Base-by-base conservation (phyloP, 2,113 vertebrate genomes). In the Dipodomys merriami region DNA sequence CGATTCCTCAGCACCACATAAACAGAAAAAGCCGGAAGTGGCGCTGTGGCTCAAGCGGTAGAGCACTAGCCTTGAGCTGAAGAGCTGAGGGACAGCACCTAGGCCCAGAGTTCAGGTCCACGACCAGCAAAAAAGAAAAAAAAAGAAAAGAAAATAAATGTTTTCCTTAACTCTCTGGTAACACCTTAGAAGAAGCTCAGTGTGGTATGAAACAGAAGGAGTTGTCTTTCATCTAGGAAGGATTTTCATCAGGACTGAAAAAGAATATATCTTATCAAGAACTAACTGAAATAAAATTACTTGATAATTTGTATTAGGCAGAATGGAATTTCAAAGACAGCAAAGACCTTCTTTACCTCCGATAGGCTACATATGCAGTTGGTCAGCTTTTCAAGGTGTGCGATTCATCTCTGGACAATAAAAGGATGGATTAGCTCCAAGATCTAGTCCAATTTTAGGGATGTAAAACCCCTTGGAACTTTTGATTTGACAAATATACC, bases 141-240 rank as follows among this genome's bases (percentile, higher is more conserved):
- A 35, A 4, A 3, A 39, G 4, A 39, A 39, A 39, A 39, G 35
- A 39, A 39, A 39, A 39, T 3, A 53, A 67, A 72, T 53, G 33
- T 16, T 44, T 1, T 25, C 62, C 62, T 20, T 86, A 92, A 35
- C 67, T 74, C 77, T 95, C 57, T 33, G 91, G 78, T 95, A 96
- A 79, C 53, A 39, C 68, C 94, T 96, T 76, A 86, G 69, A 83
- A 86, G 64, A 79, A 94, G 96, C 92, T 93, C 93, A 90, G 65
- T 35, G 7, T 92, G 88, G 44, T 91, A 93, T 92, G 86, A 91
- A 94, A 95, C 80, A 91, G 91, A 92, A 71, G 68, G 78, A 53
- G 57, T 69, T 81, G 83, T 91, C 86, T 95, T 96, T 92, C 46
- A 92, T 84, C 82, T 88, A 57, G 80, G 86, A 93, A 86, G 64